These are phyloP conservation scores for Drosophila parabipectinata DNA, from an alignment of 1,140 invertebrate genomes.

Conservation along the genomic window DNA sequence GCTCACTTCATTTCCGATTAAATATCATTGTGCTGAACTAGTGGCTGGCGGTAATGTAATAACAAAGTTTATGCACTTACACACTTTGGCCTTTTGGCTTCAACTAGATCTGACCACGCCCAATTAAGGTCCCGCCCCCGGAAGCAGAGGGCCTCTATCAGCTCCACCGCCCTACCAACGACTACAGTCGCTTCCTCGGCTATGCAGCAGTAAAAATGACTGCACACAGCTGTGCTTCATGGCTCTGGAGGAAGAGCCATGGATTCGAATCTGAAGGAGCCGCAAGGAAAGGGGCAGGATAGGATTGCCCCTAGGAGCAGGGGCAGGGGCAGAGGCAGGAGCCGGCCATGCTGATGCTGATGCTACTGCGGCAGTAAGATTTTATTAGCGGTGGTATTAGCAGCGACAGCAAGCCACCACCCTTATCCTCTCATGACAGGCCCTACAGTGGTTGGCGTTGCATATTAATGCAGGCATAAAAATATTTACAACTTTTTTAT, in stretches of 20 bases:
- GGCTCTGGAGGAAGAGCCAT: slow-evolving; percentile 33
- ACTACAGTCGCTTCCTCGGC: slow-evolving; percentile 22
- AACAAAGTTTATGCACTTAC: slow-evolving; percentile 30
- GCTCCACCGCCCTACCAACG: not conserved
- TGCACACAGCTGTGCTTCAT: slow-evolving; percentile 82
- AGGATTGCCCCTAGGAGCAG: not conserved
- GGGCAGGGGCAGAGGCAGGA: not conserved
- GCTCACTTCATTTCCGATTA: slow-evolving; percentile 28
- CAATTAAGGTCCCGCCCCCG: slow-evolving; percentile 1
- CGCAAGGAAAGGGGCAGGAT: not conserved
- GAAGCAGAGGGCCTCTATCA: not conserved
- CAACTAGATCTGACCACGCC: slow-evolving; percentile 28
- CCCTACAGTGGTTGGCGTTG: slow-evolving; percentile 72
- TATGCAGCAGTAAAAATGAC: slow-evolving; percentile 79
- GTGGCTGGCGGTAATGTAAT: slow-evolving; percentile 16
- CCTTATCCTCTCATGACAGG: slow-evolving; percentile 9
- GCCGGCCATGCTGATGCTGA: slow-evolving; percentile 12
- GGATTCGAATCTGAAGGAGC: slow-evolving; percentile 9
- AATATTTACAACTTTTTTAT: slow-evolving; percentile 83
- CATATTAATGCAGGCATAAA: slow-evolving; percentile 82
- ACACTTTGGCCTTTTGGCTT: slow-evolving; percentile 26
- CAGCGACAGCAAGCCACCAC: slow-evolving; percentile 52
- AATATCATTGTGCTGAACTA: slow-evolving; percentile 27
- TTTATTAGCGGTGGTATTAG: slow-evolving; percentile 82
- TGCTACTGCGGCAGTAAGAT: slow-evolving; percentile 74